Percentiles rank a stretch among this genome's conserved stretches.
phyloP scores from a whole-genome alignment of 2,797 vertebrate genomes.

The Alfaro cultratus region DNA sequence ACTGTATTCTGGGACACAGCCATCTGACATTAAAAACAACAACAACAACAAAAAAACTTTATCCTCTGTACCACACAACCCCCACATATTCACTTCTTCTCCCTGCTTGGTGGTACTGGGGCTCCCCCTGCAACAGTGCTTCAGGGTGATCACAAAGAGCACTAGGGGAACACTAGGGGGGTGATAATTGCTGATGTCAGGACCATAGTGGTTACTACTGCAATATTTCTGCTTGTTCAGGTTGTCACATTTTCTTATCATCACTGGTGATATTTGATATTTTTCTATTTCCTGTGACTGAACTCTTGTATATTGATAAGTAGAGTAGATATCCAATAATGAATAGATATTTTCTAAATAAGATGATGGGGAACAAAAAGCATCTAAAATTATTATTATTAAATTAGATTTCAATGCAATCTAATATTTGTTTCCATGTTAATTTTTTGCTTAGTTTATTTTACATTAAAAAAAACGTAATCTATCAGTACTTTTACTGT shows the following conservation, averaged over 20 bases:
- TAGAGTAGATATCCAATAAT: constrained; percentile 85
- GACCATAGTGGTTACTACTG: constrained; percentile 81
- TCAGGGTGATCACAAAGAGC: constrained; percentile 57
- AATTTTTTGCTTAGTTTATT: constrained; percentile 71
- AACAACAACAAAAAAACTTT: not conserved
- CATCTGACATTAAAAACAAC: constrained; percentile 84
- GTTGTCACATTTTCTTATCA: constrained; percentile 85
- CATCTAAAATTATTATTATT: constrained; percentile 77
- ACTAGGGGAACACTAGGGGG: constrained; percentile 52
- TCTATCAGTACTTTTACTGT: constrained; percentile 77
- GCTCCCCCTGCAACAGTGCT: constrained; percentile 46
- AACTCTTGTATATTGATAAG: constrained; percentile 83
- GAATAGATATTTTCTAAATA: constrained; percentile 88
- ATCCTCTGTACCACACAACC: constrained; percentile 52
- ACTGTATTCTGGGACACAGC: constrained; percentile 99
- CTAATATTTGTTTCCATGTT: constrained; percentile 75
- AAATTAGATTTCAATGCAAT: constrained; percentile 80
- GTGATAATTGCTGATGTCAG: constrained; percentile 74
- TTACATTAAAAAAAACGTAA: constrained; percentile 77
- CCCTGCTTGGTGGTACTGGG: constrained; percentile 52
- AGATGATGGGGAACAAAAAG: constrained; percentile 77
- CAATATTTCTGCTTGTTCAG: constrained; percentile 85
- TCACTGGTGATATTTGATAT: constrained; percentile 86
- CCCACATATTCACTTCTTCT: constrained; percentile 44
- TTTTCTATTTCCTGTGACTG: constrained; percentile 86